phyloP scores from a whole-genome alignment of 2,888 invertebrate species.

The Sialis fuliginosa region DNA sequence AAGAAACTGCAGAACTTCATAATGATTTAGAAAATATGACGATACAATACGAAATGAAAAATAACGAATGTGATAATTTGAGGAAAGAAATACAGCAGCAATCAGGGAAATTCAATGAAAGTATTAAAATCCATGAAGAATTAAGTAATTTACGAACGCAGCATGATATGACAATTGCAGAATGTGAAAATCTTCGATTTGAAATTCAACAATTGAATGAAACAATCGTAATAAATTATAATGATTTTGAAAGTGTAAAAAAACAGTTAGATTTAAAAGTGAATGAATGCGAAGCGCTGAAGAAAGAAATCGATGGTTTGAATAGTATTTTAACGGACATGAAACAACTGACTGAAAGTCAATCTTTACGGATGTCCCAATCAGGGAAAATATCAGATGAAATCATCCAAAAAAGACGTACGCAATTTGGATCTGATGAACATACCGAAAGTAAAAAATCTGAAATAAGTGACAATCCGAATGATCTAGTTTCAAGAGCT shows the following conservation, averaged over 20 bases:
- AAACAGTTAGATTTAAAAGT: constrained; percentile 26
- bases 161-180: no score
- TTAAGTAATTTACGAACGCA: no score
- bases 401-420: neutral
- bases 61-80: constrained; percentile 35
- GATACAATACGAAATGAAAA: constrained; percentile 25
- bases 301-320: constrained; percentile 33
- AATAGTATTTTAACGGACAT: constrained; percentile 33
- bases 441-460: neutral
- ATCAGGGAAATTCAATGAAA: no score
- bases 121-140: no score
- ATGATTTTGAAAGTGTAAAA: no score
- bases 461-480: constrained; percentile 2
- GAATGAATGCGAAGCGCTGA: constrained; percentile 29
- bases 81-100: constrained; percentile 18
- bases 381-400: neutral
- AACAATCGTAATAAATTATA: no score
- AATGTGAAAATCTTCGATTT: no score
- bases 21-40: constrained; percentile 30
- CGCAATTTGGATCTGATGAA: neutral
- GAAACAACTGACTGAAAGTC: constrained; percentile 29
- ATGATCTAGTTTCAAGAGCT: constrained; percentile 26
- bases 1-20: no score
- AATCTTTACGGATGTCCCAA: no score
- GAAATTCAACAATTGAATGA: no score